A percentile compares a stretch with the other conserved stretches of the same genome.
Conservation (phyloP, 2,113 vertebrate genomes). For the Melanerpes formicivorus region DNA sequence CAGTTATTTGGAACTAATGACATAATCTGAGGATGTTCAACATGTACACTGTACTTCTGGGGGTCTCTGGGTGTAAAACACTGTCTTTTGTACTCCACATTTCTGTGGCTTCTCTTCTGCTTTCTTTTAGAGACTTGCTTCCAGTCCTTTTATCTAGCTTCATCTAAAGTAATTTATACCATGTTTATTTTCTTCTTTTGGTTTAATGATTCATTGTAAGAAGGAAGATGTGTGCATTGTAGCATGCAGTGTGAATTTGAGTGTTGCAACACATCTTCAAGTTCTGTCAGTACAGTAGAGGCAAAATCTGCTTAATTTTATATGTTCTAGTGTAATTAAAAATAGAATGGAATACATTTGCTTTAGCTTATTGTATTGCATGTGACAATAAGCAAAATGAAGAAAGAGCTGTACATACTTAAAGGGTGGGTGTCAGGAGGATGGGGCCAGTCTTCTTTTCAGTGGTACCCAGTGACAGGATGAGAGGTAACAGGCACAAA, state of each 20-base stretch:
- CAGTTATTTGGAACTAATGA: neutral
- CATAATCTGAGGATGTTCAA: neutral
- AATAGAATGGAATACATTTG: neutral
- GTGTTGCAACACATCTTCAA: neutral
- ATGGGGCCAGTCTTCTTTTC: no score
- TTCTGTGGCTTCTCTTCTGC: neutral
- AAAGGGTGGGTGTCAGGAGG: no score
- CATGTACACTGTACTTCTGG: neutral
- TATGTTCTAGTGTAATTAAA: neutral
- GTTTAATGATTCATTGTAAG: neutral
- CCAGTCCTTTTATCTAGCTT: neutral
- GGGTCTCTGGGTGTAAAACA: rapidly evolving
- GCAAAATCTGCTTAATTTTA: neutral
- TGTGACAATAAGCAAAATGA: neutral
- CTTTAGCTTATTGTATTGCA: neutral
- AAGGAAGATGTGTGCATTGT: neutral
- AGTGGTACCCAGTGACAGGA: no score
- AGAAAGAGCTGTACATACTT: no score
- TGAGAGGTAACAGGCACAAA: no score
- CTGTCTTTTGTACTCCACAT: neutral
- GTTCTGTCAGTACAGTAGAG: neutral
- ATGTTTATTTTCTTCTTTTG: neutral
- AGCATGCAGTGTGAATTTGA: neutral
- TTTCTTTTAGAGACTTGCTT: neutral
- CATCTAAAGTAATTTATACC: neutral